phyloP scores from a whole-genome alignment of 2,113 vertebrate genomes.

The Mesitornis unicolor region DNA sequence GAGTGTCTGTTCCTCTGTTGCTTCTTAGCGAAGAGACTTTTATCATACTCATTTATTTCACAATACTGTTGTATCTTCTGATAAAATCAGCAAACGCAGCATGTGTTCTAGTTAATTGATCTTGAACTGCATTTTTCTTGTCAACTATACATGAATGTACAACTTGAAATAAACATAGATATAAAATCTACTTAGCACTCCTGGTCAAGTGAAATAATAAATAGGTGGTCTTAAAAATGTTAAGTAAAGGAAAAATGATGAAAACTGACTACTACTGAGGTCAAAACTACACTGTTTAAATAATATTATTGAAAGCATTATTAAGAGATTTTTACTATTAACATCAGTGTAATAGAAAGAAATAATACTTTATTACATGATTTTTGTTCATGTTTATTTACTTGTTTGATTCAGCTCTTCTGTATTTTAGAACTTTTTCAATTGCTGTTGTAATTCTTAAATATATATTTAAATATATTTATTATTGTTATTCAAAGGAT shows the following conservation, averaged over 20 bases:
- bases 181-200: not conserved
- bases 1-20: not conserved
- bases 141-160: not conserved
- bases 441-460: not conserved
- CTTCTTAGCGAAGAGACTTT: not conserved
- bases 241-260: not conserved
- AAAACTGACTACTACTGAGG: not conserved
- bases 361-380: not conserved
- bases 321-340: not conserved
- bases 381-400: no score
- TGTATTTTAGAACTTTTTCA: not conserved
- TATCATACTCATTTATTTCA: not conserved
- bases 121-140: not conserved
- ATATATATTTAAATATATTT: not conserved
- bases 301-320: not conserved
- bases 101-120: not conserved
- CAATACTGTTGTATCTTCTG: not conserved
- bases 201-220: not conserved
- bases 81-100: not conserved
- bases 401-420: not conserved
- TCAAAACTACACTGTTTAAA: not conserved
- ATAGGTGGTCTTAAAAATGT: not conserved
- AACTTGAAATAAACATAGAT: not conserved
- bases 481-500: not conserved
- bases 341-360: not conserved